Conservation (phyloP, 2,888 invertebrate species). For the Oligia strigilis region DNA sequence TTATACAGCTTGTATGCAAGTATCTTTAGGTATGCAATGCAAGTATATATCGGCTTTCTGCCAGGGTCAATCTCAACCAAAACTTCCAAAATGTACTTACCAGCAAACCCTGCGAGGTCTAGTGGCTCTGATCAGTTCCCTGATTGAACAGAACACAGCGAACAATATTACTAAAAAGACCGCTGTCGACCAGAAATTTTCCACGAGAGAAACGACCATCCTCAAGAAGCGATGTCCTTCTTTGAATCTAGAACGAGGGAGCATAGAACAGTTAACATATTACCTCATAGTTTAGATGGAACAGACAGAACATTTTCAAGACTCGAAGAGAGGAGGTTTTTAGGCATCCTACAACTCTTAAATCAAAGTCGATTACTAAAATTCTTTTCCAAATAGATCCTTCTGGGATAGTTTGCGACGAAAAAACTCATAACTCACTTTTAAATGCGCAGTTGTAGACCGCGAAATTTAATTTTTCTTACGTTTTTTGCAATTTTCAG, state of each 20-base stretch:
- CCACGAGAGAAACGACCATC: neutral
- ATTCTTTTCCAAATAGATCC: neutral
- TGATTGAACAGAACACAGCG: conserved; percentile 72
- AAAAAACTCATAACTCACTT: neutral
- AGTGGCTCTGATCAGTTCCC: conserved; percentile 69
- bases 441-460: no score
- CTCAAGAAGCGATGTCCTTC: neutral
- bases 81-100: conserved; percentile 12
- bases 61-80: no score
- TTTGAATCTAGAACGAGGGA: conserved; percentile 24
- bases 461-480: no score
- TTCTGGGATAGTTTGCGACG: neutral
- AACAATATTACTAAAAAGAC: conserved; percentile 76
- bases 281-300: no score
- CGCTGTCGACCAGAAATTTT: conserved; percentile 73
- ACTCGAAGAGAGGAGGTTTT: neutral
- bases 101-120: conserved; percentile 21
- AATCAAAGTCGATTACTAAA: neutral
- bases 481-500: no score
- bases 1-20: neutral
- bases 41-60: neutral
- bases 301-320: neutral
- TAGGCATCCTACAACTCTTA: neutral
- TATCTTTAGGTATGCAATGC: neutral
- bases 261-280: neutral